Base-by-base conservation (phyloP, 2,113 vertebrate genomes). In the Macquaria australasica region DNA sequence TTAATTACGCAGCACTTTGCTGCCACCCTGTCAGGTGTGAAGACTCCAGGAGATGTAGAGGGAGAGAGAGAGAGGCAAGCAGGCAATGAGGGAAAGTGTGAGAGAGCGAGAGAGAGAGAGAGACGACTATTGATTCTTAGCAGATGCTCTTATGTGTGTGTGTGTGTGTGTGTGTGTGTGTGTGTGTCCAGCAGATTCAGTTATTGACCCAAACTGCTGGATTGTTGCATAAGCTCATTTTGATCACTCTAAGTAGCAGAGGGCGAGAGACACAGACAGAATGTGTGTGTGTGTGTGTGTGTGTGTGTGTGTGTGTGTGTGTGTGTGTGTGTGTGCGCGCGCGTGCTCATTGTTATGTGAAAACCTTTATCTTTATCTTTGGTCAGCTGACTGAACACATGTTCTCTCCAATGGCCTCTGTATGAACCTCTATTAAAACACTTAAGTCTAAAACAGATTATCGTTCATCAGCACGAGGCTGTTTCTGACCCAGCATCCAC, bases 161-260 rank as follows among this genome's bases (percentile, higher is more conserved):
- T 67, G 72, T 63, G 37, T 21, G 34, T 60, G 58, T 60, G 25
- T 48, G 64, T 39, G 34, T 37, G 55, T 37, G 59, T 16, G 79
- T 51, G 55, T 31, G 31, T 25, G 37, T 59, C 21, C 37, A 48
- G 73, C 21, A 51, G 39, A 8, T 64, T 66, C 64, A 50, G 68
- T 59, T 75, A 80, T 73, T 59, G 63, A 82, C 48, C 41, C 31
- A 34, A 31, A 55, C 45, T 68, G 48, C 63, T 63, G 56, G 45
- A 63, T 72, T 69, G 11, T 69, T 82, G 48, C 28, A 69, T 62
- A 73, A 78, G 39, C 28, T 79, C 12, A 66, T 64, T 83, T 41
- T 79, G 63, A 79, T 45, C 31, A 41, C 28, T 67, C 62, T 45
- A n/a, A 20, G n/a, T 34, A 79, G 62, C 56, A 60, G 15, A 53